Percentiles rank a stretch among this genome's conserved stretches.
These are phyloP conservation scores for Pachliopta kotzebuea DNA, from an alignment of 2,888 invertebrate species.

Conservation along the genomic window DNA sequence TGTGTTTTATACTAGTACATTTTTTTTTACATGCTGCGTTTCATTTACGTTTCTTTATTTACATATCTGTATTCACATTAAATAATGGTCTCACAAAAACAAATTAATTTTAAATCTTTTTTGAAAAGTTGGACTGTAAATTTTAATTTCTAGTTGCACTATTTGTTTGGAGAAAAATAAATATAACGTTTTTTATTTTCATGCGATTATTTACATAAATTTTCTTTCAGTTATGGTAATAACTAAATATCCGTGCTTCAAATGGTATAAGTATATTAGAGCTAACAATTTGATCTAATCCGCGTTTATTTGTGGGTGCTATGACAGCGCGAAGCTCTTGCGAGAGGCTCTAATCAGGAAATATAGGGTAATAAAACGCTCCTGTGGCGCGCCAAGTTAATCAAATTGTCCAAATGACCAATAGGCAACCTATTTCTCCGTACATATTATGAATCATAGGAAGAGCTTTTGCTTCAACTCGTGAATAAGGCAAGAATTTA, in stretches of 20 bases:
- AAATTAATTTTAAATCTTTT: no score
- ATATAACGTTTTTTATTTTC: not conserved
- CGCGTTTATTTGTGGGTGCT: conserved; percentile 44
- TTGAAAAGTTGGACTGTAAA: no score
- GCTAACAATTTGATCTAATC: conserved; percentile 41
- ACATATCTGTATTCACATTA: no score
- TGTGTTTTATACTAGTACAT: no score
- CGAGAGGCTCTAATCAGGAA: conserved; percentile 69
- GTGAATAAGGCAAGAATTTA: no score
- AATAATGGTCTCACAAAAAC: no score
- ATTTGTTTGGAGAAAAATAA: not conserved
- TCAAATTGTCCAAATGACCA: conserved; percentile 69
- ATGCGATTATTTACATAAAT: not conserved
- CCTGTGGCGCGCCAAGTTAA: conserved; percentile 62
- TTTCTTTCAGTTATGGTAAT: not conserved
- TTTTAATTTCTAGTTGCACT: not conserved
- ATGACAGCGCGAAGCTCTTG: conserved; percentile 44
- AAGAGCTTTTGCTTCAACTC: not conserved
- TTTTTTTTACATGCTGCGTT: no score
- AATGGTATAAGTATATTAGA: not conserved
- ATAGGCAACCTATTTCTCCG: conserved; percentile 36
- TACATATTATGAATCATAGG: not conserved
- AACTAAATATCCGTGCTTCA: not conserved
- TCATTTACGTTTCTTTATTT: no score
- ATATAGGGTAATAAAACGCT: conserved; percentile 73